Evolutionary conservation across 1,140 invertebrate species (phyloP).

Genomic region (Panulirus ornatus): DNA sequence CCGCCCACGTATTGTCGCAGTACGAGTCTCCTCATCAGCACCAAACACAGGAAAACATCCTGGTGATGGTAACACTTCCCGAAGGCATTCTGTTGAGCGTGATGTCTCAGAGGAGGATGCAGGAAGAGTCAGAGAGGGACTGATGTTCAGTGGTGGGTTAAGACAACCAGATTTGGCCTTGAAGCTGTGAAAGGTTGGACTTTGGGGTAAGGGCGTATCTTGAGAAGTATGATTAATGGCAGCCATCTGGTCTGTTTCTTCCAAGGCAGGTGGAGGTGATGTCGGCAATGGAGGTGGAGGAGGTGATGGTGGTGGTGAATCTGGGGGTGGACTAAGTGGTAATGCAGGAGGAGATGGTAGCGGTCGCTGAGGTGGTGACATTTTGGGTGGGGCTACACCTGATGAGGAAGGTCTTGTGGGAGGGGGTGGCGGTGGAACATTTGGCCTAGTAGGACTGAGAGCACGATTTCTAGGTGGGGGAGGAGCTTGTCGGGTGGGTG

Average conservation of each 20-base stretch:
- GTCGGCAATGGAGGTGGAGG: conserved; percentile 72
- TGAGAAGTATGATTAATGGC: conserved; percentile 17
- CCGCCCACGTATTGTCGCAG: conserved; percentile 72
- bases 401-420: conserved; percentile 45
- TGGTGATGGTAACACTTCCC: conserved; percentile 56
- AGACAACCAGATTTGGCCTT: conserved; percentile 22
- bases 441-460: conserved; percentile 69
- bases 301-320: conserved; percentile 58
- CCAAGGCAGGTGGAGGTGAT: conserved; percentile 63
- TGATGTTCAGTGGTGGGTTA: conserved; percentile 1
- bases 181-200: conserved; percentile 60
- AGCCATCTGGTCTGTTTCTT: conserved; percentile 25
- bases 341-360: conserved; percentile 49
- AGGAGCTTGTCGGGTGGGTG: conserved; percentile 71
- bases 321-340: conserved; percentile 22
- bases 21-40: conserved; percentile 65
- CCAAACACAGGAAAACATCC: conserved; percentile 48
- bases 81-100: conserved; percentile 37
- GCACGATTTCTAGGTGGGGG: conserved; percentile 64
- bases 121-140: conserved; percentile 24
- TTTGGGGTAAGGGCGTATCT: conserved; percentile 39
- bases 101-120: conserved; percentile 25
- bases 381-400: not conserved
- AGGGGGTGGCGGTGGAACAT: conserved; percentile 72
- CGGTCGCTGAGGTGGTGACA: conserved; percentile 37